Percentiles rank a stretch among this genome's conserved stretches.
Evolutionary conservation across 2,888 invertebrate genomes (phyloP).

Genomic region (Dastarcus helophoroides): DNA sequence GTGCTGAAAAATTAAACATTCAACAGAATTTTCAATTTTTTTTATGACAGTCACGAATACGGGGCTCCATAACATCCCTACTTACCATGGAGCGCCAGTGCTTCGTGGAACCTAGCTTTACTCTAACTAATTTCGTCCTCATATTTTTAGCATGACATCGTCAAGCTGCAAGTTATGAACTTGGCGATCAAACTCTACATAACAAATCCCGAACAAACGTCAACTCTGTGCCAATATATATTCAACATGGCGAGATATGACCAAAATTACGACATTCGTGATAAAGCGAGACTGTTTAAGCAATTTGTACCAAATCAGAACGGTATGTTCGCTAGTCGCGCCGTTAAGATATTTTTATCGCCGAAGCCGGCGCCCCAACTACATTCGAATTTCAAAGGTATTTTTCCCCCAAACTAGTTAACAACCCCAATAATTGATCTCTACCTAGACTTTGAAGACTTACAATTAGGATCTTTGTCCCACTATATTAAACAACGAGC

Average conservation of each 20-base stretch:
- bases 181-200: slow-evolving; percentile 87
- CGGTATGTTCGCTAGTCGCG: slow-evolving; percentile 45
- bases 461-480: slow-evolving; percentile 88
- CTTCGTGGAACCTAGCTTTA: neutral
- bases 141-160: slow-evolving; percentile 75
- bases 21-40: too few relatives aligned
- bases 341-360: slow-evolving; percentile 76
- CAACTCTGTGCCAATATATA: slow-evolving; percentile 82
- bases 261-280: slow-evolving; percentile 94
- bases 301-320: slow-evolving; percentile 59
- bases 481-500: slow-evolving; percentile 85
- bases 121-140: slow-evolving; percentile 10
- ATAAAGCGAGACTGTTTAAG: slow-evolving; percentile 81
- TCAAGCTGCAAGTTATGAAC: slow-evolving; percentile 91
- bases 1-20: too few relatives aligned
- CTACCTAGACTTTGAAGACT: slow-evolving; percentile 65
- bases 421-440: too few relatives aligned
- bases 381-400: slow-evolving; percentile 72
- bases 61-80: too few relatives aligned
- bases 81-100: neutral
- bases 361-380: slow-evolving; percentile 89
- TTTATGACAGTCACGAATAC: too few relatives aligned
- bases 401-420: neutral
- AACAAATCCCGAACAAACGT: slow-evolving; percentile 76
- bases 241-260: slow-evolving; percentile 93